A percentile compares a stretch with the other conserved stretches of the same genome.
Evolutionary conservation across 2,888 invertebrate species (phyloP).

Genomic region (Electrophaes corylata): DNA sequence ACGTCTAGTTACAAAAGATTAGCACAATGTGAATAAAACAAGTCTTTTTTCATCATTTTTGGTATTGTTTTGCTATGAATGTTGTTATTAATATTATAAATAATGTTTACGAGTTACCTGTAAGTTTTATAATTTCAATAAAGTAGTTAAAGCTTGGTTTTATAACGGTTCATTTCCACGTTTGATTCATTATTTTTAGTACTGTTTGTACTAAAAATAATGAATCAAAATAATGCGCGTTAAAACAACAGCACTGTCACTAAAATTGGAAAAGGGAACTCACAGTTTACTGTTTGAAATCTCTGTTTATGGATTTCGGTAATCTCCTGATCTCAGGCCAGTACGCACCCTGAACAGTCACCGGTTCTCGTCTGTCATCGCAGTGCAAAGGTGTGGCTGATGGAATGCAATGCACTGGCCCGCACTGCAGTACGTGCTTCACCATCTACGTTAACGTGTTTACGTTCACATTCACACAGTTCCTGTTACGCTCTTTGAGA

Average conservation of each 20-base stretch:
- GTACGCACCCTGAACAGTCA: conserved; percentile 6
- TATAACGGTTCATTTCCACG: too few relatives aligned
- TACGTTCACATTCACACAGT: conserved; percentile 45
- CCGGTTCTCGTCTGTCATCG: conserved; percentile 41
- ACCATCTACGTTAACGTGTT: conserved; percentile 45
- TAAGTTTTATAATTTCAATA: too few relatives aligned
- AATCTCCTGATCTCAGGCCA: conserved; percentile 1
- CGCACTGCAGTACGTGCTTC: conserved; percentile 32
- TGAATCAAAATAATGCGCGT: background rate
- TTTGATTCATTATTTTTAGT: too few relatives aligned
- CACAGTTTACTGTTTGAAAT: conserved; percentile 10
- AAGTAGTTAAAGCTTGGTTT: too few relatives aligned
- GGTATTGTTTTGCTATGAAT: too few relatives aligned
- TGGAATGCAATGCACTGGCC: conserved; percentile 43
- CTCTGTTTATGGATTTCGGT: background rate
- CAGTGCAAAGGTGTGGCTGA: conserved; percentile 45
- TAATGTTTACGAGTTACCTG: too few relatives aligned
- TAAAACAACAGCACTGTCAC: background rate
- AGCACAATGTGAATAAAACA: too few relatives aligned
- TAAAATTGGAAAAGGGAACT: conserved; percentile 5
- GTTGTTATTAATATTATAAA: too few relatives aligned
- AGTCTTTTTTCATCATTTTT: too few relatives aligned
- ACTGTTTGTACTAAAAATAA: too few relatives aligned
- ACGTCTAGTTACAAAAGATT: too few relatives aligned
- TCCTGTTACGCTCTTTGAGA: conserved; percentile 39